Conservation (phyloP, 1,140 invertebrate genomes). For the Drosophila parabipectinata region DNA sequence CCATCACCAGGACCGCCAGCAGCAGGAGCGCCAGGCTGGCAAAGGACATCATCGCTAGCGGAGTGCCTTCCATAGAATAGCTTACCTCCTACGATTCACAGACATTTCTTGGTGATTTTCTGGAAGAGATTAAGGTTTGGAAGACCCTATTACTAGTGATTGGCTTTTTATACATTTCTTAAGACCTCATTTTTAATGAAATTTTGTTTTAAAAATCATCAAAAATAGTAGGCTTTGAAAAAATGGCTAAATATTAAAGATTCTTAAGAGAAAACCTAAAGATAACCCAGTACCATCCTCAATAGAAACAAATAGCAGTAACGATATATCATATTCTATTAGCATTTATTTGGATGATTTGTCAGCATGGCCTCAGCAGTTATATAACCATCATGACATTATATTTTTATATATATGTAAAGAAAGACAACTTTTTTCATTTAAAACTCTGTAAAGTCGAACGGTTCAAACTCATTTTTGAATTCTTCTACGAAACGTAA, state of each 20-base stretch:
- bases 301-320: no score
- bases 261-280: no score
- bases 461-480: constrained; percentile 91
- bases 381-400: constrained; percentile 32
- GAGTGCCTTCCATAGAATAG: constrained; percentile 74
- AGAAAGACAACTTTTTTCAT: not conserved
- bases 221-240: no score
- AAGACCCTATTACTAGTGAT: no score
- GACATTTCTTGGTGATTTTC: not conserved
- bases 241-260: no score
- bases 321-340: not conserved
- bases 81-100: not conserved
- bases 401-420: constrained; percentile 39
- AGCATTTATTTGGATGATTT: constrained; percentile 40
- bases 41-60: constrained; percentile 74
- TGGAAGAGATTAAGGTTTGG: not conserved
- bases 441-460: constrained; percentile 88
- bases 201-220: no score
- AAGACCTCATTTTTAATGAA: no score
- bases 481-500: constrained; percentile 89
- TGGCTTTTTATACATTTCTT: no score
- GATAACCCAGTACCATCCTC: no score
- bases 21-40: constrained; percentile 80
- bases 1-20: constrained; percentile 77
- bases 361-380: constrained; percentile 35